These are phyloP conservation scores for Baccha elongata DNA, from an alignment of 2,888 invertebrate genomes.

Conservation along the genomic window DNA sequence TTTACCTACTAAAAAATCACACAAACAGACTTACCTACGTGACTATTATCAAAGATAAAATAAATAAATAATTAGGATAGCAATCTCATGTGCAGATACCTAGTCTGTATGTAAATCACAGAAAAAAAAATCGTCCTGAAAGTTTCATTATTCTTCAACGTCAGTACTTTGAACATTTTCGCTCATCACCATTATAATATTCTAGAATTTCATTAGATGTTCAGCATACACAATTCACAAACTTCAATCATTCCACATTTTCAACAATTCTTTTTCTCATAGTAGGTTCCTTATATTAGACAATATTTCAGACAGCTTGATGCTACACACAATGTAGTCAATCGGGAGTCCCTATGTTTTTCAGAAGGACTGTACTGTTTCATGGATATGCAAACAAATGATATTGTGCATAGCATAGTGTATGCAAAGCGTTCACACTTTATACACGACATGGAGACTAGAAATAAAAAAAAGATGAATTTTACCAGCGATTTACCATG, in stretches of 20 bases:
- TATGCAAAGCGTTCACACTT: constrained; percentile 57
- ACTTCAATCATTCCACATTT: constrained; percentile 32
- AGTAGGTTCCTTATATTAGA: constrained; percentile 14
- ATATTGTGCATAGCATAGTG: constrained; percentile 30
- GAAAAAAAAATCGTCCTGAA: no score
- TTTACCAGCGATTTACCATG: background rate
- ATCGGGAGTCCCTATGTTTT: background rate
- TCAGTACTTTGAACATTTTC: background rate
- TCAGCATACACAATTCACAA: constrained; percentile 4
- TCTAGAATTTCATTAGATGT: constrained; percentile 23
- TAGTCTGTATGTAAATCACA: no score
- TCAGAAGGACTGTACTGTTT: background rate
- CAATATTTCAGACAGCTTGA: constrained; percentile 12
- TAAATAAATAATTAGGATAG: no score
- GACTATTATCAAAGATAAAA: no score
- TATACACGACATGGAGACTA: constrained; percentile 24
- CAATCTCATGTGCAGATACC: no score
- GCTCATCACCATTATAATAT: background rate
- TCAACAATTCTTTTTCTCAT: background rate
- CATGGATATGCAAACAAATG: constrained; percentile 19
- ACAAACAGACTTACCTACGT: no score
- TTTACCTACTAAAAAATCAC: no score
- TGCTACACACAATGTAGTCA: background rate
- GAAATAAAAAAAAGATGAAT: constrained; percentile 9
- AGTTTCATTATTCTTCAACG: background rate